Base-by-base conservation (phyloP, 2,888 invertebrate species). In the Chrysotoxum bicinctum region DNA sequence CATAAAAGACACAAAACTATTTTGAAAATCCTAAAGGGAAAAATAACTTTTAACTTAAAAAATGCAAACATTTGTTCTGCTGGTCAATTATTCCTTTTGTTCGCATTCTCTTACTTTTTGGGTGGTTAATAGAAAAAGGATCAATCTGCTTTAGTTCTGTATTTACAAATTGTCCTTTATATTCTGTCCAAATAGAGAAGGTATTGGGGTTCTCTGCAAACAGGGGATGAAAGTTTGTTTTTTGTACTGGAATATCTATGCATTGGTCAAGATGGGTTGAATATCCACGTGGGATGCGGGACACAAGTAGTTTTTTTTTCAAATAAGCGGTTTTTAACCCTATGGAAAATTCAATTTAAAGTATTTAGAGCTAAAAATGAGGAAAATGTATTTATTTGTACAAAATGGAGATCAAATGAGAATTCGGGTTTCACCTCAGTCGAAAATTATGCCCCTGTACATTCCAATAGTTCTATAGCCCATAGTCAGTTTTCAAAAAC, bases 31-130 rank as follows among this genome's bases (percentile, higher is more conserved):
- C 10, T 45, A 66, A 76, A 37, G 19, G 21, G 26, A 50, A 54
- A 23, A 35, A 69, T 58, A 68, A 58, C 50, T 75, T 74, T 84
- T 72, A 50, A 78, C 77, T 84, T 9, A 26, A 86, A 86, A 87
- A 83, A 87, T 84, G 86, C 87, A 78, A 87, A 87, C 87, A 87
- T 87, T 87, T 87, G 83, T 84, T 86, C 79, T 78, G 70, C 81
- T 87, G 86, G 86, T 87, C 87, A 87, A 87, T 87, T 87, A 87
- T 87, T 87, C 83, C 76, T 78, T 87, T 87, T 87, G 86, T 87
- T 87, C 86, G 62, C 70, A 85, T 86, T 82, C 84, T 83, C 64
- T 62, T 68, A 54, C 21, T 10, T 77, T 56, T 56, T 56, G 64
- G 78, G 69, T 78, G 78, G 74, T 81, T 87, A 77, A 87, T 62